phyloP scores from a whole-genome alignment of 1,140 invertebrate species.

The Lineus longissimus region DNA sequence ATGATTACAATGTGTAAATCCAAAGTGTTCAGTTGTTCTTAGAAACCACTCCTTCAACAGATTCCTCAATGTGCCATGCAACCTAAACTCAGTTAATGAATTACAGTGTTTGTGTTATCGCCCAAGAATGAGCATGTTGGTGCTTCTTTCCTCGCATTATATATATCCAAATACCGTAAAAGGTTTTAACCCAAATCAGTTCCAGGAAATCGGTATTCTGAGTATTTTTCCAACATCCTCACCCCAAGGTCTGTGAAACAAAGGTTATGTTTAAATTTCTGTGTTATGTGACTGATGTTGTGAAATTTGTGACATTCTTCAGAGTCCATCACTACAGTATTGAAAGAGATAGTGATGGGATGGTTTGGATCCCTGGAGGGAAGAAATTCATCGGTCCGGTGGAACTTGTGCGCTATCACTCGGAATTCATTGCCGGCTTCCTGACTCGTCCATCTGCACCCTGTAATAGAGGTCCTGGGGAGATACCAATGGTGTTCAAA shows the following conservation, averaged over 20 bases:
- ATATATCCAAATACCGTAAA: too few species aligned
- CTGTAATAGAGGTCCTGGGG: slow-evolving; percentile 43
- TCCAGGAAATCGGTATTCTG: not conserved
- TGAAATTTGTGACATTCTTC: slow-evolving; percentile 1
- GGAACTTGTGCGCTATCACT: slow-evolving; percentile 47
- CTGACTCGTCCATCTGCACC: slow-evolving; percentile 45
- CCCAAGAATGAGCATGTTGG: too few species aligned
- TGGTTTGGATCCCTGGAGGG: slow-evolving; percentile 45
- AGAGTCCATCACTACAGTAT: slow-evolving; percentile 52
- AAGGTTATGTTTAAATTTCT: not conserved
- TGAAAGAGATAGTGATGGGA: slow-evolving; percentile 48
- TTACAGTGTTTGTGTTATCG: too few species aligned
- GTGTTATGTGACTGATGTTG: not conserved
- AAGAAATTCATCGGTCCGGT: slow-evolving; percentile 45
- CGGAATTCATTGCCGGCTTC: slow-evolving; percentile 39
- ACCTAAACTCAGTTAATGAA: too few species aligned
- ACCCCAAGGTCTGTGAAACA: not conserved
- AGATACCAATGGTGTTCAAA: slow-evolving; percentile 51
- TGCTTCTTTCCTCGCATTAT: too few species aligned
- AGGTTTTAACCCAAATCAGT: not conserved
- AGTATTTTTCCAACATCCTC: not conserved
- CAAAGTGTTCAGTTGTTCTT: not conserved
- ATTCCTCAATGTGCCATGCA: too few species aligned
- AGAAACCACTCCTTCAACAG: too few species aligned
- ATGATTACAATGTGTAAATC: not conserved